phyloP scores from a whole-genome alignment of 2,888 invertebrate species.

The Diloba caeruleocephala region DNA sequence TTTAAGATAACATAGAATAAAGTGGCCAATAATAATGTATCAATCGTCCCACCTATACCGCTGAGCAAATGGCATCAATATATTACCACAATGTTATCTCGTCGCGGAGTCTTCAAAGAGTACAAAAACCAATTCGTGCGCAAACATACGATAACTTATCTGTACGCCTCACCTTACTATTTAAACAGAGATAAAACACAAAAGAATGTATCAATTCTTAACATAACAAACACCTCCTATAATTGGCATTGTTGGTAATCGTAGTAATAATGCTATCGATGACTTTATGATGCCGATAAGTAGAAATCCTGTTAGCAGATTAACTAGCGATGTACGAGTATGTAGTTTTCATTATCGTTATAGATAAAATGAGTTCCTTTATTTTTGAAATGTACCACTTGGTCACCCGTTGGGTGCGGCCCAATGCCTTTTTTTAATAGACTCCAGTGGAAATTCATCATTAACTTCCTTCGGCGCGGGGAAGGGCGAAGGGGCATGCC shows the following conservation, averaged over 20 bases:
- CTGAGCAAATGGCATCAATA: conserved; percentile 40
- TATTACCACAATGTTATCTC: conserved; percentile 47
- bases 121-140: conserved; percentile 42
- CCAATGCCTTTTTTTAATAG: too few relatives aligned
- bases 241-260: conserved; percentile 42
- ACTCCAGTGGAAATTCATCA: too few relatives aligned
- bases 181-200: conserved; percentile 53
- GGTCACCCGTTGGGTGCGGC: too few relatives aligned
- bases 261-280: conserved; percentile 38
- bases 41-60: conserved; percentile 21
- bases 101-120: conserved; percentile 51
- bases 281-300: conserved; percentile 34
- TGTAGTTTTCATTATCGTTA: conserved; percentile 23
- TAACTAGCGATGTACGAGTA: conserved; percentile 12
- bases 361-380: conserved; percentile 14
- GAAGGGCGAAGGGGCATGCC: too few relatives aligned
- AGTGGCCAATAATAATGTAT: conserved; percentile 40
- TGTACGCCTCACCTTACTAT: conserved; percentile 53
- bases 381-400: conserved; percentile 15
- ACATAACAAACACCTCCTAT: conserved; percentile 48
- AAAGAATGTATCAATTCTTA: conserved; percentile 54
- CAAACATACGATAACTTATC: conserved; percentile 52
- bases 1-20: conserved; percentile 38
- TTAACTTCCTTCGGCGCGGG: too few relatives aligned
- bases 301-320: conserved; percentile 23